Percentiles rank a stretch among this genome's conserved stretches.
Conservation (phyloP, 92 coral and sea anemone genomes). For the Zoanthus gigantus region DNA sequence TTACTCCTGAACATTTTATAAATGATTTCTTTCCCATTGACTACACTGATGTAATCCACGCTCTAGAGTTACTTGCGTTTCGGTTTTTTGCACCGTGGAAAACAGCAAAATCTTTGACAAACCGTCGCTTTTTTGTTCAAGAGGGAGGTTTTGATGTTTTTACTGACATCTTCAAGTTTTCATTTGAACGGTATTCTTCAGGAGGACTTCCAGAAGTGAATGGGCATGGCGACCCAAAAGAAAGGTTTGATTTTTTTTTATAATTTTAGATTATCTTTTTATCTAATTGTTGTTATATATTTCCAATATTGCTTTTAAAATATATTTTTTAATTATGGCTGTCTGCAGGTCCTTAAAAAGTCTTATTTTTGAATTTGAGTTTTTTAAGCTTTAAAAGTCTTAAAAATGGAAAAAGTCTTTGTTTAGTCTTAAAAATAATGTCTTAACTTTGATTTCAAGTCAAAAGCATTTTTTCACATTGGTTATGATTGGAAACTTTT, state of each 20-base stretch:
- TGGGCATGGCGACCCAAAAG: background rate
- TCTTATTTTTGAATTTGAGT: too few species aligned
- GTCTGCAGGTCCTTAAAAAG: too few species aligned
- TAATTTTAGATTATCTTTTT: background rate
- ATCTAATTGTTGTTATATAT: too few species aligned
- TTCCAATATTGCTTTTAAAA: background rate
- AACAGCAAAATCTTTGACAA: conserved; percentile 56
- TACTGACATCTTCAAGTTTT: conserved; percentile 64
- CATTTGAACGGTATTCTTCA: conserved; percentile 1
- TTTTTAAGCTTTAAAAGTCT: too few species aligned
- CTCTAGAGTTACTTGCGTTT: conserved; percentile 10
- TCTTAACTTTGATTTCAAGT: too few species aligned
- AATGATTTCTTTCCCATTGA: background rate
- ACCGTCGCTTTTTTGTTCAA: conserved; percentile 85
- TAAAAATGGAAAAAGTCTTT: too few species aligned
- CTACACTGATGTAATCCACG: conserved; percentile 23
- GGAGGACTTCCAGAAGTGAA: background rate
- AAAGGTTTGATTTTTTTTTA: background rate
- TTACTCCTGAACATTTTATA: background rate
- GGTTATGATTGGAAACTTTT: too few species aligned
- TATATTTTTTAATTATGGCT: too few species aligned
- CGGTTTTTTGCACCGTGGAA: conserved; percentile 76
- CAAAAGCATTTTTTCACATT: too few species aligned
- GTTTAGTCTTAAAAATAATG: too few species aligned
- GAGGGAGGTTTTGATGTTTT: conserved; percentile 83